These are phyloP conservation scores for Melipona quadrifasciata DNA, from an alignment of 1,140 invertebrate species.

Conservation along the genomic window DNA sequence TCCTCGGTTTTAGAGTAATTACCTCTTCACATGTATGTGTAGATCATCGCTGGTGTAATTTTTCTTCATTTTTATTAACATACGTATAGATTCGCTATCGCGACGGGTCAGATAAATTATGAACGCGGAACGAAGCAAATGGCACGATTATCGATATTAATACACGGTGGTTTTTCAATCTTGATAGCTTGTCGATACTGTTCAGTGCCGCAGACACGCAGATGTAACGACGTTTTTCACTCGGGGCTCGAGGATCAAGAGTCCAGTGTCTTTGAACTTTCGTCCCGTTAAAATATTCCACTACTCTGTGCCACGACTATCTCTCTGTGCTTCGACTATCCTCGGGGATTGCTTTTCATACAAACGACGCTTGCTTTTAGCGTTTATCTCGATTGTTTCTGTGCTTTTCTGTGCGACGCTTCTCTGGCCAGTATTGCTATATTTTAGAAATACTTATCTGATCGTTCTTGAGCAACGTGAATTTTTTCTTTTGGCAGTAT, in stretches of 20 bases:
- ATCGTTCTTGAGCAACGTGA: neutral
- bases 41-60: neutral
- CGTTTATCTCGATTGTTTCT: neutral
- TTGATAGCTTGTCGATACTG: slow-evolving; percentile 16
- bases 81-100: neutral
- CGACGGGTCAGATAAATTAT: neutral
- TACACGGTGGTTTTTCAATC: neutral
- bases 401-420: neutral
- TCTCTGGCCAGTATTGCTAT: neutral
- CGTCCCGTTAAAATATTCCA: slow-evolving; percentile 5
- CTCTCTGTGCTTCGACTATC: neutral
- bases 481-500: neutral
- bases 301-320: too few species aligned
- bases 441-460: neutral
- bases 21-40: neutral
- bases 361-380: neutral
- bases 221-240: neutral
- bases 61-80: neutral
- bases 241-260: neutral
- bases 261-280: slow-evolving; percentile 14
- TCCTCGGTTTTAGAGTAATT: too few species aligned
- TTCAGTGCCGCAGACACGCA: slow-evolving; percentile 6
- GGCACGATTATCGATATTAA: slow-evolving; percentile 38
- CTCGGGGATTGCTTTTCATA: neutral
- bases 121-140: neutral